Base-by-base conservation (phyloP, 2,113 vertebrate species). In the Alectura lathami region DNA sequence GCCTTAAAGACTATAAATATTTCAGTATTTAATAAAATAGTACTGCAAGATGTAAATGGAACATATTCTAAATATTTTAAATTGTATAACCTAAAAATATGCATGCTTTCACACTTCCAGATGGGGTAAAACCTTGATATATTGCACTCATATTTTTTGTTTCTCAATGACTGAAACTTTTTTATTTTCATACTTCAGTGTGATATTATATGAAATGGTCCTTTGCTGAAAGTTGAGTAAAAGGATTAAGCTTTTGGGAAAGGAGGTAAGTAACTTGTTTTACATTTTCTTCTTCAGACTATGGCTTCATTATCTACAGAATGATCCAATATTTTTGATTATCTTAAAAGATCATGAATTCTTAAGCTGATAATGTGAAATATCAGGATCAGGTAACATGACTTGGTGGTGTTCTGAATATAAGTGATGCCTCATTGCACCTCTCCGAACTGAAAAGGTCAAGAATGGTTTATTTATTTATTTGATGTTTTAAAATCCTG, bases 11-110 rank as follows among this genome's bases (percentile, higher is more conserved):
- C 24, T 83, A 13, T 78, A 96, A 90, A 76, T 93, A 64, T 88
- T 89, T 95, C 18, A 60, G 23, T 76, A 18, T 82, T 91, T 88
- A 88, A 89, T 95, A 91, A 93, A 95, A 87, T 17, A 77, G 34
- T 81, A 16, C 38, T 88, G 42, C 60, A 93, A 90, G 60, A 78
- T 86, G 43, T 24, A 84, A 83, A 47, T 70, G 36, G 30, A 90
- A 60, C 7, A 26, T 48, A 17, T 63, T 94, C 89, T 77, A 59
- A 53, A 67, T 80, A 51, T 6, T 85, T 85, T 80, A 73, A 83
- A 73, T 47, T 73, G 23, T 43, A 15, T 43, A 51, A 63, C 6
- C 74, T 89, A 63, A 86, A 74, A 86, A 59, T 45, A 62, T 42
- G 27, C 20, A 62, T 54, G 70, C 9, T 90, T 95, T 88, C 53